These are phyloP conservation scores for Trissoscelio sp. DNA, from an alignment of 2,888 invertebrate species.

Conservation along the genomic window DNA sequence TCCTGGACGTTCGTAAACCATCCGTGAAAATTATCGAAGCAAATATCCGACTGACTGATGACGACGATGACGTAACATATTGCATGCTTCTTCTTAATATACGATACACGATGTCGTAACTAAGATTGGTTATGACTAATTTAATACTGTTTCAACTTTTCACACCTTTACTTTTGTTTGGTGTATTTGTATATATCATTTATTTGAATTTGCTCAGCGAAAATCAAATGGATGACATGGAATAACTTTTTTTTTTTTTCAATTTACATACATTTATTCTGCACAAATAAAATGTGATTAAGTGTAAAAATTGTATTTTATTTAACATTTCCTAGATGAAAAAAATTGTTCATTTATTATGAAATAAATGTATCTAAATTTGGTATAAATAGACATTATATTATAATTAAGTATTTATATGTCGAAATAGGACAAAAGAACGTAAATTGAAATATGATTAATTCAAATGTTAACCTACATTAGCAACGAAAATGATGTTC, in stretches of 20 bases:
- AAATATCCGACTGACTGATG: constrained; percentile 76
- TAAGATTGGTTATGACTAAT: constrained; percentile 18
- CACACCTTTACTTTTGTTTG: background rate
- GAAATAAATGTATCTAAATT: too few species aligned
- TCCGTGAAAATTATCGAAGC: constrained; percentile 81
- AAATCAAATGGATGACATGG: background rate
- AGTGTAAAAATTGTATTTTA: too few species aligned
- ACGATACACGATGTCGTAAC: constrained; percentile 35
- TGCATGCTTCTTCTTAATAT: constrained; percentile 27
- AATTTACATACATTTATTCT: too few species aligned
- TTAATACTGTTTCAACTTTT: constrained; percentile 20
- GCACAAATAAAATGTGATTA: too few species aligned
- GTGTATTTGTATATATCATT: constrained; percentile 24
- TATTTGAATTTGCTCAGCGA: constrained; percentile 16
- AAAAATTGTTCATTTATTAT: too few species aligned
- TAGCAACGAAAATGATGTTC: constrained; percentile 16
- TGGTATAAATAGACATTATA: too few species aligned
- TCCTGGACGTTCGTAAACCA: constrained; percentile 71
- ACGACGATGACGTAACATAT: constrained; percentile 31
- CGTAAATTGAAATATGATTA: background rate
- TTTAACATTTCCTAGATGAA: too few species aligned
- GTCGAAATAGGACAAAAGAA: too few species aligned
- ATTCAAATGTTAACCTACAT: constrained; percentile 40
- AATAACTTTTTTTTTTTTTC: background rate
- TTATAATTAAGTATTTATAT: too few species aligned